Conservation (phyloP, 2,113 vertebrate species). For the Cheilinus undulatus region DNA sequence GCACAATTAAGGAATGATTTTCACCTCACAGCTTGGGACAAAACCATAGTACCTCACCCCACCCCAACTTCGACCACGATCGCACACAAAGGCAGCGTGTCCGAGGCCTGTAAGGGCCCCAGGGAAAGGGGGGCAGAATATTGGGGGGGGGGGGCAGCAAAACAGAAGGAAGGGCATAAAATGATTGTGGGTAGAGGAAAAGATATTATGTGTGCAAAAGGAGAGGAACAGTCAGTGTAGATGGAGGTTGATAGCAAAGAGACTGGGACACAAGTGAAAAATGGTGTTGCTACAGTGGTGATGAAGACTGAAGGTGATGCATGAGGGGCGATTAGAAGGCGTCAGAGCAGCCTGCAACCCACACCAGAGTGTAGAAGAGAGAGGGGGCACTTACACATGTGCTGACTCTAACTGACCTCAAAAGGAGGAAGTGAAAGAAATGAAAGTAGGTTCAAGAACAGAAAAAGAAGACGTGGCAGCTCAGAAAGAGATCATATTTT, state of each 20-base stretch:
- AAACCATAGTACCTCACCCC: conserved; percentile 38
- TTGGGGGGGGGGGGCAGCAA: neutral
- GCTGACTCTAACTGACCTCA: conserved; percentile 49
- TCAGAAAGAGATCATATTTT: too few species aligned
- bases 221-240: neutral
- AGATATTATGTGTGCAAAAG: conserved; percentile 1
- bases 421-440: conserved; percentile 35
- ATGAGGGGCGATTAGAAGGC: conserved; percentile 60
- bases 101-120: conserved; percentile 25
- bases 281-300: conserved; percentile 38
- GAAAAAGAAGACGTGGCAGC: conserved; percentile 6
- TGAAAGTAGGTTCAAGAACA: conserved; percentile 12
- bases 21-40: conserved; percentile 69
- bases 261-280: conserved; percentile 41
- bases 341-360: conserved; percentile 26
- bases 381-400: neutral
- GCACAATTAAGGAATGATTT: conserved; percentile 74
- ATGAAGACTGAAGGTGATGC: conserved; percentile 62
- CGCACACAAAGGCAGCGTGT: conserved; percentile 56
- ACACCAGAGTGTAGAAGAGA: conserved; percentile 18
- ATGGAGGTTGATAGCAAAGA: neutral
- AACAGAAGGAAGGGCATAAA: neutral
- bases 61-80: conserved; percentile 15
- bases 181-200: conserved; percentile 4
- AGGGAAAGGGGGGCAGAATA: neutral